Conservation (phyloP, 2,888 invertebrate genomes). For the Eugnorisma glareosa region DNA sequence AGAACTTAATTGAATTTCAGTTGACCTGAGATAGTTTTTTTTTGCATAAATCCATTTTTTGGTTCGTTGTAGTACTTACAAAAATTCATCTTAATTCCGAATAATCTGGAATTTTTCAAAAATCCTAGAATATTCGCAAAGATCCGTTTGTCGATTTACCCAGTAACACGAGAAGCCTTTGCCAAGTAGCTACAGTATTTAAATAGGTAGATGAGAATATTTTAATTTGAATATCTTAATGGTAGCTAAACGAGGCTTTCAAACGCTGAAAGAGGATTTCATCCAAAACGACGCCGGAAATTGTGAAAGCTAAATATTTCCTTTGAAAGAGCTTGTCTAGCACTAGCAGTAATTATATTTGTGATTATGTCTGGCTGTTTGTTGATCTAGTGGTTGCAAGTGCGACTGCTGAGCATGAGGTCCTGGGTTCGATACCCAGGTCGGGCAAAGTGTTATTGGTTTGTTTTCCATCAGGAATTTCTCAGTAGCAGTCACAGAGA, state of each 20-base stretch:
- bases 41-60: too few species aligned
- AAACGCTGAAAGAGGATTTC: background rate
- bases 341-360: too few species aligned
- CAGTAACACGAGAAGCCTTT: background rate
- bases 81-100: background rate
- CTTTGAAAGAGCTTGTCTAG: background rate
- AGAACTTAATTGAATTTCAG: background rate
- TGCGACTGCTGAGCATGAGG: too few species aligned
- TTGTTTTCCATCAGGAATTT: too few species aligned
- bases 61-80: background rate
- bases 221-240: conserved; percentile 25
- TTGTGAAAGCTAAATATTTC: background rate
- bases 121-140: background rate
- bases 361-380: too few species aligned
- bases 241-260: background rate
- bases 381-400: too few species aligned
- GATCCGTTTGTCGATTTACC: background rate
- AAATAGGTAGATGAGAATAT: conserved; percentile 35
- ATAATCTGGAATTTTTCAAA: background rate
- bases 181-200: conserved; percentile 4
- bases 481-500: too few species aligned
- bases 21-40: background rate
- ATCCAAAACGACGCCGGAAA: background rate
- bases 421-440: too few species aligned
- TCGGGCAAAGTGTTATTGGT: too few species aligned